Evolutionary conservation across 2,113 vertebrate species (phyloP).

Genomic region (Seriola aureovittata): DNA sequence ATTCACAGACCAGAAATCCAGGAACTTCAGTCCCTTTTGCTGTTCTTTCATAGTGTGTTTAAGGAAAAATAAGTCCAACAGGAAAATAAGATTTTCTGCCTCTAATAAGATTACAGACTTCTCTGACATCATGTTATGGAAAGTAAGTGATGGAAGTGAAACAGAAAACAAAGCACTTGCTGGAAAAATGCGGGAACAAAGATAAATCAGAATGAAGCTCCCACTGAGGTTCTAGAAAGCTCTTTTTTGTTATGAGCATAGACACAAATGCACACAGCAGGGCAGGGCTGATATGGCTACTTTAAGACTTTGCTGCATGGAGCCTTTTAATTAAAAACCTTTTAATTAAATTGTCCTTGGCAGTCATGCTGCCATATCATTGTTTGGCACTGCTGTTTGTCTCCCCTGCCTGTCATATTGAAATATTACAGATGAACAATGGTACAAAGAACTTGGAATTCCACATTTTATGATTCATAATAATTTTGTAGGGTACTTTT

Average conservation of each 20-base stretch:
- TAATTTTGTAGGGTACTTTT: neutral
- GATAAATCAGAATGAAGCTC: constrained; percentile 53
- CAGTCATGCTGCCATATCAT: constrained; percentile 68
- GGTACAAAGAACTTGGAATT: constrained; percentile 33
- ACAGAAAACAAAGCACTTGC: neutral
- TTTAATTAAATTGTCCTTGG: constrained; percentile 74
- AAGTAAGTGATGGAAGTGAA: constrained; percentile 8
- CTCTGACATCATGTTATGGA: neutral
- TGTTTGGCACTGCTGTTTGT: constrained; percentile 60
- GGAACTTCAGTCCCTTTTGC: neutral
- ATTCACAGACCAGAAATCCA: neutral
- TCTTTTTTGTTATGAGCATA: constrained; percentile 31
- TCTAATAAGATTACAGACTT: constrained; percentile 11
- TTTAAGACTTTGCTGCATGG: constrained; percentile 62
- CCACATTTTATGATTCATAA: constrained; percentile 5
- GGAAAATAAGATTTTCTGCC: neutral
- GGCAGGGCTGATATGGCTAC: constrained; percentile 66
- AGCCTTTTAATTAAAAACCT: constrained; percentile 76
- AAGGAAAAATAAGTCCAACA: neutral
- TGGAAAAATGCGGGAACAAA: constrained; percentile 25
- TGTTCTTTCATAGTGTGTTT: neutral
- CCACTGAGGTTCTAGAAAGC: constrained; percentile 43
- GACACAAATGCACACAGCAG: constrained; percentile 67
- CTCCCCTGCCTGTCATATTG: constrained; percentile 60
- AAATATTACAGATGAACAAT: constrained; percentile 55